Evolutionary conservation across 2,888 invertebrate genomes (phyloP).

Genomic region (Stramonita haemastoma): DNA sequence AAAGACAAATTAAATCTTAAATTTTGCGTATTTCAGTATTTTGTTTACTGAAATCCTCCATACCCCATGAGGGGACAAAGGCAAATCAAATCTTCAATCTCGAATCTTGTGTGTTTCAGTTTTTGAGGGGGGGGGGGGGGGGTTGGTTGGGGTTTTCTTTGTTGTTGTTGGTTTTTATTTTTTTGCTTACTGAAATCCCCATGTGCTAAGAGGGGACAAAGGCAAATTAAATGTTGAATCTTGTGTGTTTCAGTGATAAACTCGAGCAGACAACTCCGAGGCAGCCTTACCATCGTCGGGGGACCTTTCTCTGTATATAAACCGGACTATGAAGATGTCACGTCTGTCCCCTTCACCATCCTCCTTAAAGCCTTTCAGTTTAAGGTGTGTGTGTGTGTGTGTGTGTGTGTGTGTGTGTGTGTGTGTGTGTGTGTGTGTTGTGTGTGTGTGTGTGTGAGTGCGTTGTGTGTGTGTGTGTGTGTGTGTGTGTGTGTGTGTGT

Average conservation of each 20-base stretch:
- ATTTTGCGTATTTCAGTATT: too few species aligned
- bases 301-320: conserved; percentile 65
- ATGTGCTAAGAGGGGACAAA: too few species aligned
- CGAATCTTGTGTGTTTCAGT: conserved; percentile 54
- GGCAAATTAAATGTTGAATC: background rate
- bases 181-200: too few species aligned
- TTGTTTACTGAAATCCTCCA: too few species aligned
- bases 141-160: too few species aligned
- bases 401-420: background rate
- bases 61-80: too few species aligned
- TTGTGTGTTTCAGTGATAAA: conserved; percentile 59
- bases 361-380: conserved; percentile 62
- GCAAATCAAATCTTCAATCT: background rate
- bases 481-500: conserved; percentile 14
- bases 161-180: too few species aligned
- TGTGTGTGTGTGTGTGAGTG: background rate
- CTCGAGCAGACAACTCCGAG: conserved; percentile 53
- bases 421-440: background rate
- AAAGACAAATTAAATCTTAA: too few species aligned
- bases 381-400: conserved; percentile 52
- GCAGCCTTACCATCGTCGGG: conserved; percentile 57
- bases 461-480: background rate
- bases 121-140: too few species aligned
- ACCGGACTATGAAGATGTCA: conserved; percentile 53
- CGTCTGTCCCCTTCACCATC: conserved; percentile 54